Conservation (phyloP, 2,888 invertebrate species). For the Odontocerum albicorne region DNA sequence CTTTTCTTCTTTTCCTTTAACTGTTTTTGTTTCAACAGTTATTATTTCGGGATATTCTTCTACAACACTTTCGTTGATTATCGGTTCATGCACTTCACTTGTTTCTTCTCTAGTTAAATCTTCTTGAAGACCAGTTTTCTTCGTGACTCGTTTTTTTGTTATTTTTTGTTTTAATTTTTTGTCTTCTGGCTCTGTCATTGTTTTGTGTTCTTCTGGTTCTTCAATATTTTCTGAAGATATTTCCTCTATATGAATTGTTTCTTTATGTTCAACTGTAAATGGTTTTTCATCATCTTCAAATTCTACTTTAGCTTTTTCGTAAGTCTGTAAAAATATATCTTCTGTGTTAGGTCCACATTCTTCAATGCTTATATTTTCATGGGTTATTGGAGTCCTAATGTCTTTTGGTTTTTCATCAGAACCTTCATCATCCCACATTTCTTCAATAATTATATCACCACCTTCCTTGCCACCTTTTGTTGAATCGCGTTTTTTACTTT, state of each 20-base stretch:
- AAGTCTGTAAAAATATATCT: conserved; percentile 40
- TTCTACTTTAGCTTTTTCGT: conserved; percentile 45
- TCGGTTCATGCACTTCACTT: conserved; percentile 30
- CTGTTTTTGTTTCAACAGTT: conserved; percentile 41
- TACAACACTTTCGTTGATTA: conserved; percentile 38
- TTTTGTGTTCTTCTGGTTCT: conserved; percentile 36
- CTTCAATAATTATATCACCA: conserved; percentile 58
- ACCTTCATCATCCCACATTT: conserved; percentile 51
- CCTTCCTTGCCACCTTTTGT: conserved; percentile 37
- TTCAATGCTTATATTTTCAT: conserved; percentile 48
- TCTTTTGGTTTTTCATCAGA: conserved; percentile 34
- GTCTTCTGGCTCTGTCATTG: conserved; percentile 35
- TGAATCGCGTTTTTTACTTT: conserved; percentile 37
- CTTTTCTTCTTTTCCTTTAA: conserved; percentile 33
- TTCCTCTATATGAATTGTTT: conserved; percentile 40
- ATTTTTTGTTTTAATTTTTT: conserved; percentile 15
- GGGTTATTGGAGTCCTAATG: conserved; percentile 4
- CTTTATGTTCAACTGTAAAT: conserved; percentile 23
- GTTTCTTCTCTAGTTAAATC: neutral
- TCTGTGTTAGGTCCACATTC: conserved; percentile 44
- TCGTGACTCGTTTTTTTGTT: neutral
- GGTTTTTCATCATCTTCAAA: conserved; percentile 41
- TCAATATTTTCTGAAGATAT: conserved; percentile 9
- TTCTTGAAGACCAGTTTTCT: neutral
- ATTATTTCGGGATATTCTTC: conserved; percentile 31